phyloP scores from a whole-genome alignment of 2,113 vertebrate genomes.

The Hydrolagus affinis region DNA sequence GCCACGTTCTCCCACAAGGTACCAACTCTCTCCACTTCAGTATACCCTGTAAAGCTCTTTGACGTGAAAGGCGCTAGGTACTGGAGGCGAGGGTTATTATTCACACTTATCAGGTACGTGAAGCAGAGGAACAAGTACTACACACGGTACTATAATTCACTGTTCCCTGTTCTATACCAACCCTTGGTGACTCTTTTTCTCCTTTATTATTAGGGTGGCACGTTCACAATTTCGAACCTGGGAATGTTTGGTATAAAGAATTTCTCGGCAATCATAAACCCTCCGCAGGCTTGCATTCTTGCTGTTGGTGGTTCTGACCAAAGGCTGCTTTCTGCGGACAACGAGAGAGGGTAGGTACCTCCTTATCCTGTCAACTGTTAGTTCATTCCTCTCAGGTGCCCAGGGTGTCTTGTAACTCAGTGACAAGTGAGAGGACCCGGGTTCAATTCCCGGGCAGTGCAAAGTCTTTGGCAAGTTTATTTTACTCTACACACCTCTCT shows the following conservation, averaged over 20 bases:
- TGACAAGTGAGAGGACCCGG: too few relatives aligned
- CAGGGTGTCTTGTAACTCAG: background rate
- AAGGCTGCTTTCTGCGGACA: slow-evolving; percentile 80
- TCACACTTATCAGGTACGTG: too few relatives aligned
- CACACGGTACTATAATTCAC: background rate
- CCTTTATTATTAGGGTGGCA: slow-evolving; percentile 69
- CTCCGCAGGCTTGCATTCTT: slow-evolving; percentile 91
- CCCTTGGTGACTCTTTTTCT: slow-evolving; percentile 23
- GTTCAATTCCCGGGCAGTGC: too few relatives aligned
- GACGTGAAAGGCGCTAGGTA: too few relatives aligned
- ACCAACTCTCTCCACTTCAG: too few relatives aligned
- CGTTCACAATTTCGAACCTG: slow-evolving; percentile 95
- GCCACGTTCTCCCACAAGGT: too few relatives aligned
- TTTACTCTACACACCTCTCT: too few relatives aligned
- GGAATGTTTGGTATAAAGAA: slow-evolving; percentile 99
- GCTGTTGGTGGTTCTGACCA: slow-evolving; percentile 85
- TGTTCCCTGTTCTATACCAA: background rate
- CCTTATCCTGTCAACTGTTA: background rate
- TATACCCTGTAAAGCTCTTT: too few relatives aligned
- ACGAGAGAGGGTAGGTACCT: slow-evolving; percentile 79
- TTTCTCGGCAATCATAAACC: slow-evolving; percentile 97
- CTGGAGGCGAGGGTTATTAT: too few relatives aligned
- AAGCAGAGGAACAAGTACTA: background rate
- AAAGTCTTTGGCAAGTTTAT: too few relatives aligned
- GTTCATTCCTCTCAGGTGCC: background rate